Conservation (phyloP, 1,140 invertebrate species). For the Tribolium madens region DNA sequence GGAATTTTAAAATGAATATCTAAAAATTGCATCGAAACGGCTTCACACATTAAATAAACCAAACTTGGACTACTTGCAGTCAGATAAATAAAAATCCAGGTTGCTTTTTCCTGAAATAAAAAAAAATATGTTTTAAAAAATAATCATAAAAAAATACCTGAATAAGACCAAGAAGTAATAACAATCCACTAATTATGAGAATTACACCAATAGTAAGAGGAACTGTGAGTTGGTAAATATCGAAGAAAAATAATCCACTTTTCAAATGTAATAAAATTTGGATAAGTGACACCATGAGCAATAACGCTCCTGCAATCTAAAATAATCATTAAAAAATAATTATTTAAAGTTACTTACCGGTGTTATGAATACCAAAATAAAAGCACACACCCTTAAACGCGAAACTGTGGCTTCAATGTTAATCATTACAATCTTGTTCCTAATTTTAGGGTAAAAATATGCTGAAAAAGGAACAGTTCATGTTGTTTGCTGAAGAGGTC, state of each 20-base stretch:
- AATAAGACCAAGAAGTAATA: background rate
- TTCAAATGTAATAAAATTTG: background rate
- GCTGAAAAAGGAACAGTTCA: background rate
- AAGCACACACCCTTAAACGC: background rate
- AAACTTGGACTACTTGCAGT: background rate
- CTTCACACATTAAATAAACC: constrained; percentile 11
- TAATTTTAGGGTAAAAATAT: background rate
- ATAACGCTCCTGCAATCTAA: background rate
- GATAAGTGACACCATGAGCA: background rate
- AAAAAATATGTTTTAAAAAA: background rate
- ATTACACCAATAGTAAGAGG: background rate
- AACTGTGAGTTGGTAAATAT: background rate
- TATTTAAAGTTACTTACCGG: background rate
- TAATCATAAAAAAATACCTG: background rate
- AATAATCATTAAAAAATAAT: background rate
- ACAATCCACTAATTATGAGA: background rate
- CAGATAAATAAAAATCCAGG: background rate
- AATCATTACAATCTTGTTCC: background rate
- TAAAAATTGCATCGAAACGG: background rate
- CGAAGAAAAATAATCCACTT: background rate
- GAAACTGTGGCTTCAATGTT: background rate
- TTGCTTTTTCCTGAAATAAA: background rate
- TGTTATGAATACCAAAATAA: background rate
- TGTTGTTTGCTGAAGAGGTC: too few species aligned
- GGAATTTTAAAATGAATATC: background rate